phyloP scores from a whole-genome alignment of 2,888 invertebrate species.

The Rugalucina vietnamica region DNA sequence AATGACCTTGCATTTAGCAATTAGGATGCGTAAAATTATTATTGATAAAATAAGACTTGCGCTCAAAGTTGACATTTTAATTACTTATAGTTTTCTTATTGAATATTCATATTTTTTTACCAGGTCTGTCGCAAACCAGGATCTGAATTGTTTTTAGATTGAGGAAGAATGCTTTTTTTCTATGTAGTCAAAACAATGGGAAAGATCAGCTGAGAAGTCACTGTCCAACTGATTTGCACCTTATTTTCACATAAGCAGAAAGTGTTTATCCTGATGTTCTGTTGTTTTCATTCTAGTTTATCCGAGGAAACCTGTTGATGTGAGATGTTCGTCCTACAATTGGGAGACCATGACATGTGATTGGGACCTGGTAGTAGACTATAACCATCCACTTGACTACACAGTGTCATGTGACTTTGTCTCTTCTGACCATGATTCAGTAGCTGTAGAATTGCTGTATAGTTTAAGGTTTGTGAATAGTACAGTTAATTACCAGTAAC shows the following conservation, averaged over 20 bases:
- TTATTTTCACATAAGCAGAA: too few relatives aligned
- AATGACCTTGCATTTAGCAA: too few relatives aligned
- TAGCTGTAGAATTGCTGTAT: background rate
- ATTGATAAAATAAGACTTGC: too few relatives aligned
- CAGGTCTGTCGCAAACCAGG: too few relatives aligned
- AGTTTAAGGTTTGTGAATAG: background rate
- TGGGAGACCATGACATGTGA: constrained; percentile 27
- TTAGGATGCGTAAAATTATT: too few relatives aligned
- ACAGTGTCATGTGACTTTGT: background rate
- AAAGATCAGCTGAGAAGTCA: too few relatives aligned
- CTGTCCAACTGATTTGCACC: too few relatives aligned
- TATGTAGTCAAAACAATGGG: too few relatives aligned
- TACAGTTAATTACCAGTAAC: background rate
- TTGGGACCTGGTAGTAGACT: background rate
- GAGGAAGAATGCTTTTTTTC: background rate
- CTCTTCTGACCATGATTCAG: background rate
- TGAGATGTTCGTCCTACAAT: constrained; percentile 12
- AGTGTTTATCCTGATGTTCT: background rate
- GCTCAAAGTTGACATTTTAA: too few relatives aligned
- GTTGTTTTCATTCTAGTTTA: constrained; percentile 8
- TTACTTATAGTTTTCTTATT: too few relatives aligned
- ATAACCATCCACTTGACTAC: background rate
- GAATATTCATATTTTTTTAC: too few relatives aligned
- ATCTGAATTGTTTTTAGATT: background rate
- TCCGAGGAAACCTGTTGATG: constrained; percentile 13